Conservation (phyloP, 1,140 invertebrate species). For the Laupala kohalensis region DNA sequence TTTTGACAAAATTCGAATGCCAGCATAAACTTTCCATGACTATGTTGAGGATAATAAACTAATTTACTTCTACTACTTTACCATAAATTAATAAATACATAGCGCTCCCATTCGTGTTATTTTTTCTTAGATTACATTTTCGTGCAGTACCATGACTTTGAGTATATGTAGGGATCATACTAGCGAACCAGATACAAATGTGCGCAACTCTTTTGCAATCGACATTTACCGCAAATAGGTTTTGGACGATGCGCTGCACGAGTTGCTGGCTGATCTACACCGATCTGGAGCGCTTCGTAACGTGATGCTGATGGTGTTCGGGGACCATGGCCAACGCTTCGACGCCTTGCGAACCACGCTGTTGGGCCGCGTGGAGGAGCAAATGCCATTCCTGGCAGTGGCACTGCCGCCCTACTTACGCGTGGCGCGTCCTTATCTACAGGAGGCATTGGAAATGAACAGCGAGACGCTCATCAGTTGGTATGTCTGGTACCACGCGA, state of each 20-base stretch:
- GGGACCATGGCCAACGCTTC: conserved; percentile 40
- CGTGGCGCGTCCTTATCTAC: conserved; percentile 25
- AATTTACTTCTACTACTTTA: too few species aligned
- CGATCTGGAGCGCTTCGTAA: conserved; percentile 30
- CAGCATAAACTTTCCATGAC: too few species aligned
- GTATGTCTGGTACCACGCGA: conserved; percentile 25
- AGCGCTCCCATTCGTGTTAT: too few species aligned
- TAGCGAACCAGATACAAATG: too few species aligned
- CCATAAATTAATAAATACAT: too few species aligned
- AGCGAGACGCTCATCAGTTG: conserved; percentile 28
- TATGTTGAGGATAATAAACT: too few species aligned
- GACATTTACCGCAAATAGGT: too few species aligned
- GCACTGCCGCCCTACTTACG: conserved; percentile 32
- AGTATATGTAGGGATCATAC: too few species aligned
- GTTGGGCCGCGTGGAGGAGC: conserved; percentile 40
- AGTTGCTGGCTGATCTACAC: conserved; percentile 26
- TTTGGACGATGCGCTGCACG: conserved; percentile 32
- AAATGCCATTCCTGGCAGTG: conserved; percentile 39
- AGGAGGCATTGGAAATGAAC: conserved; percentile 30
- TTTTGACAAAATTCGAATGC: too few species aligned
- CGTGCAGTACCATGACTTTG: too few species aligned
- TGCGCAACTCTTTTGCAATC: too few species aligned
- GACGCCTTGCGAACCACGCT: conserved; percentile 34
- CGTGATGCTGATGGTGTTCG: conserved; percentile 34
- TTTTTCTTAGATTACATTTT: too few species aligned